A percentile compares a stretch with the other conserved stretches of the same genome.
phyloP scores from a whole-genome alignment of 2,113 vertebrate species.

The Pseudorasbora parva region DNA sequence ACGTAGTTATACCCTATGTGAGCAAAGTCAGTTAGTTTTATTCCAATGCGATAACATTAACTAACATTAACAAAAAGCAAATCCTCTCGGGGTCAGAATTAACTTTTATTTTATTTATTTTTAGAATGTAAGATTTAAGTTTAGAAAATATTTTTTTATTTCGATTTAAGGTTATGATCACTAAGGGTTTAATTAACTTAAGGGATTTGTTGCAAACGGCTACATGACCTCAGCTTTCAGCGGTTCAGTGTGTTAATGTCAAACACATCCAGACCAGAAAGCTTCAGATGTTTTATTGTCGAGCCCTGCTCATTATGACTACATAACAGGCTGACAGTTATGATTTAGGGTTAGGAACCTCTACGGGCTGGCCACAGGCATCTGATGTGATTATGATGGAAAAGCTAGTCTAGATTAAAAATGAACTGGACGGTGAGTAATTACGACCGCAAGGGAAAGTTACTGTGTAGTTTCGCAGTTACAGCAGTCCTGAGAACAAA shows the following conservation, averaged over 20 bases:
- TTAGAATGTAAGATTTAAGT: not conserved
- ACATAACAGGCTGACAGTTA: conserved; percentile 1
- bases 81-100: no score
- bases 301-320: conserved; percentile 10
- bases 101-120: not conserved
- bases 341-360: conserved; percentile 29
- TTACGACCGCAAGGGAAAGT: conserved; percentile 49
- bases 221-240: not conserved
- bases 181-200: not conserved
- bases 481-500: not conserved
- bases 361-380: conserved; percentile 40
- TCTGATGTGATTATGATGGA: conserved; percentile 54
- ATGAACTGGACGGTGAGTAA: conserved; percentile 58
- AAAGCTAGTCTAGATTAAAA: conserved; percentile 60
- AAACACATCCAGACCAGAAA: not conserved
- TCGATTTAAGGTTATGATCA: not conserved
- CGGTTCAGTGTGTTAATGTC: conserved; percentile 2
- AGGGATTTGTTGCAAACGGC: not conserved
- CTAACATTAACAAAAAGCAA: no score
- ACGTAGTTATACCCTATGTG: no score
- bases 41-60: no score
- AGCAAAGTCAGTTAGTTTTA: no score
- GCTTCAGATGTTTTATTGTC: not conserved
- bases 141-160: not conserved
- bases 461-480: not conserved